Percentiles rank a stretch among this genome's conserved stretches.
Evolutionary conservation across 2,113 vertebrate genomes (phyloP).

Genomic region (Hyperopisus bebe): DNA sequence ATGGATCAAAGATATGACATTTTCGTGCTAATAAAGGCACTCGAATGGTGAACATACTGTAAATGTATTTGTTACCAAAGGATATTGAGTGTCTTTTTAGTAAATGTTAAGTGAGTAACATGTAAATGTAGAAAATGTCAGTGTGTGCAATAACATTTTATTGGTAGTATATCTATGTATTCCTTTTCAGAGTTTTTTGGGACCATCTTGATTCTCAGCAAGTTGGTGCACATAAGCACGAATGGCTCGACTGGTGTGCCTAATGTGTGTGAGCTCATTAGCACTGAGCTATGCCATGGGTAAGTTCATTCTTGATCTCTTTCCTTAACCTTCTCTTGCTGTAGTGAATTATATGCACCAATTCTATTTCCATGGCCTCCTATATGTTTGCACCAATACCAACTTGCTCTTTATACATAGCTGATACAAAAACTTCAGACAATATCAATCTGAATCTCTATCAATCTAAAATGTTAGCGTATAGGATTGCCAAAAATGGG

Average conservation of each 20-base stretch:
- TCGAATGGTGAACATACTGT: too few relatives aligned
- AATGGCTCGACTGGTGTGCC: constrained; percentile 42
- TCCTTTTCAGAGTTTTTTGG: neutral
- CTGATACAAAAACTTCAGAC: constrained; percentile 18
- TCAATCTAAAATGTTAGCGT: constrained; percentile 24
- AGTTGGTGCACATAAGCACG: constrained; percentile 24
- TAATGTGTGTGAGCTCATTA: constrained; percentile 41
- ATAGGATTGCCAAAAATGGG: neutral
- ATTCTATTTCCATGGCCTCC: neutral
- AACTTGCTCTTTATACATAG: neutral
- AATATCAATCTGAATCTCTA: constrained; percentile 18
- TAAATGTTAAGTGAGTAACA: too few relatives aligned
- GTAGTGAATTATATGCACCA: neutral
- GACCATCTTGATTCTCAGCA: neutral
- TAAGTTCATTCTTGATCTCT: constrained; percentile 29
- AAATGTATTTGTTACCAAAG: too few relatives aligned
- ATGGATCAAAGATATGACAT: too few relatives aligned
- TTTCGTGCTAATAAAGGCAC: too few relatives aligned
- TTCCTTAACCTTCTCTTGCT: neutral
- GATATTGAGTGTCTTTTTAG: too few relatives aligned
- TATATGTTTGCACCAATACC: neutral
- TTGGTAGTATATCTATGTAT: neutral
- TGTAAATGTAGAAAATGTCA: too few relatives aligned
- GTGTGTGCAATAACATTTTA: too few relatives aligned
- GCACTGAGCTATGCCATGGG: constrained; percentile 40